Evolutionary conservation across 2,113 vertebrate genomes (phyloP), one percentile per base, ranked within the genome.

Genomic region (Gavialis gangeticus): DNA sequence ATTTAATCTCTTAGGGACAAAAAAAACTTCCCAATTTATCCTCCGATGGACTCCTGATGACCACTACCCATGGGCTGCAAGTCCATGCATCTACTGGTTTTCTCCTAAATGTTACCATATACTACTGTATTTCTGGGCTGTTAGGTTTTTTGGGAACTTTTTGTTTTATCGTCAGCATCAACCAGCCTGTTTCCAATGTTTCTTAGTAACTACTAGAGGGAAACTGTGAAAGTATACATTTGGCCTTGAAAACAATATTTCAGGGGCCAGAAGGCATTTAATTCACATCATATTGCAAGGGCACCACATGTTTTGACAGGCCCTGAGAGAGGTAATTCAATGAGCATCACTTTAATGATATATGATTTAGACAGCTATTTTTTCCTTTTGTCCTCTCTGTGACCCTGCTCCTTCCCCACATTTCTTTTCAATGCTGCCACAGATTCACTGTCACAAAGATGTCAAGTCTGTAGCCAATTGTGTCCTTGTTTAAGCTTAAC

Each of bases 291-390:
- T 96, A 92, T 93, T 91, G 92, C 95, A 93, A 96, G 92, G 84
- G 92, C 87, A 96, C 82, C 93, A 96, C 91, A 93, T 94, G 94
- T 97, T 96, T 95, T 96, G 97, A 96, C 96, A 97, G 92, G 86
- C 95, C 94, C 92, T 95, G 91, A 95, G 94, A 97, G 96, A 97
- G 95, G 91, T 96, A 97, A 97, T 97, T 97, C 94, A 96, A 97
- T 95, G 96, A 97, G 76, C 94, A 97, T 98, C 96, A 96, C 94
- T 97, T 91, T 98, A 97, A 98, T 96, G 96, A 97, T 96, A 95
- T 94, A 97, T 95, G 96, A 96, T 97, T 97, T 96, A 94, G 96
- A 97, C 94, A 96, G 96, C 92, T 94, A 96, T 95, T 94, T 96
- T 96, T 95, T 67, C 71, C 63, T 88, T 97, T 95, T 98, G 97